Percentiles rank a stretch among this genome's conserved stretches.
phyloP scores from a whole-genome alignment of 2,113 vertebrate species.

The Amazona guildingii region DNA sequence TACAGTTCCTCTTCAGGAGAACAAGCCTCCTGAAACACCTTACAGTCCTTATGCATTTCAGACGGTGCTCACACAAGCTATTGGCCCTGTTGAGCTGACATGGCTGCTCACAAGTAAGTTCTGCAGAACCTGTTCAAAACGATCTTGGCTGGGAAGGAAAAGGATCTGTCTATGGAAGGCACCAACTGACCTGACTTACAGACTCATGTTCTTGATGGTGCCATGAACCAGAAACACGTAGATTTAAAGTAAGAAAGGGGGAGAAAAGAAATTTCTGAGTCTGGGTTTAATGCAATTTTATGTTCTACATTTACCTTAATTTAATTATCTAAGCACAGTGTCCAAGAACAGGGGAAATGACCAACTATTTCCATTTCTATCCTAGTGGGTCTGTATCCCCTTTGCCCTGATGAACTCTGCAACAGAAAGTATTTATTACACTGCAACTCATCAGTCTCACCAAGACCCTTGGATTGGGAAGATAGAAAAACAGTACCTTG shows the following conservation, averaged over 20 bases:
- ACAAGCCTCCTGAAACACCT: not conserved
- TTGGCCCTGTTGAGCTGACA: not conserved
- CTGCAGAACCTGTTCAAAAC: not conserved
- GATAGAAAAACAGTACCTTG: slow-evolving; percentile 62
- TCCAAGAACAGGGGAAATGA: not conserved
- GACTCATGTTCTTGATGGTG: not conserved
- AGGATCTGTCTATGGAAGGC: not conserved
- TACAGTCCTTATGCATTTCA: not conserved
- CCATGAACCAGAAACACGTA: not conserved
- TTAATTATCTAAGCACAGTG: not conserved
- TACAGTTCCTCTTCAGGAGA: not conserved
- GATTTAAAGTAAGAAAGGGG: not conserved
- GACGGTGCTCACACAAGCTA: not conserved
- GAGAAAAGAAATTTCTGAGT: not conserved
- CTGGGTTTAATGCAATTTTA: not conserved
- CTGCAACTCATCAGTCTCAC: slow-evolving; percentile 50
- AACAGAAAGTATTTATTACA: slow-evolving; percentile 58
- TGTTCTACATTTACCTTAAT: not conserved
- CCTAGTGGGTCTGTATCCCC: slow-evolving; percentile 78
- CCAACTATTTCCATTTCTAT: not conserved
- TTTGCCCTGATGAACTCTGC: slow-evolving; percentile 75
- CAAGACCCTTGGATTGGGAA: slow-evolving; percentile 75
- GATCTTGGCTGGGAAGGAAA: not conserved
- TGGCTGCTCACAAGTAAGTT: not conserved
- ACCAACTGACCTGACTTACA: not conserved